phyloP scores from a whole-genome alignment of 1,140 invertebrate species.

The Heliothis subflexa region DNA sequence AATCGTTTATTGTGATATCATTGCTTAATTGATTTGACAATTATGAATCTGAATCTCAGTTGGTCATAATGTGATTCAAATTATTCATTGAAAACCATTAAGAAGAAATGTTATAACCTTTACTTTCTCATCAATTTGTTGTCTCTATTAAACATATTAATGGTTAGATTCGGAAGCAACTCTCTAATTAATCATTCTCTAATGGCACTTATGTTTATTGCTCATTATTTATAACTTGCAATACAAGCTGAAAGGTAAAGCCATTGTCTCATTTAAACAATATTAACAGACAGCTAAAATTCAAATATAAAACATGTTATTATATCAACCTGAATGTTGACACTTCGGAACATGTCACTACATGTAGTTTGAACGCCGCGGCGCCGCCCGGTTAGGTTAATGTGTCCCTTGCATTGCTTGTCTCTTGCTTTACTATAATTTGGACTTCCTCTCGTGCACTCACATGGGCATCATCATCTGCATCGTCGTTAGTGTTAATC shows the following conservation, averaged over 20 bases:
- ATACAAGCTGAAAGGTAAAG: neutral
- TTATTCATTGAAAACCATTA: too few species aligned
- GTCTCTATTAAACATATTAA: too few species aligned
- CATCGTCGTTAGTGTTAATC: slow-evolving; percentile 57
- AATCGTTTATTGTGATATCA: neutral
- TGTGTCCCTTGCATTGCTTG: neutral
- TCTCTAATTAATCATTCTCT: too few species aligned
- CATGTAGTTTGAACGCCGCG: neutral
- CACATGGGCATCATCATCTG: slow-evolving; percentile 19
- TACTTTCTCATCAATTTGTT: too few species aligned
- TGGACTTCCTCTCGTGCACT: slow-evolving; percentile 34
- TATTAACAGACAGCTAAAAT: neutral
- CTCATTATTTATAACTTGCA: neutral
- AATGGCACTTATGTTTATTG: too few species aligned
- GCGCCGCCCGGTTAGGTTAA: neutral
- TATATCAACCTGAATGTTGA: slow-evolving; percentile 2
- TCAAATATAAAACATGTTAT: neutral
- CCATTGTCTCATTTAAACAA: neutral
- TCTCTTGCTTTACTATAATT: slow-evolving; percentile 15
- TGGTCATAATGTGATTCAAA: neutral
- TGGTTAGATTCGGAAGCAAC: too few species aligned
- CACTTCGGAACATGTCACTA: neutral
- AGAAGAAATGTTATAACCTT: too few species aligned
- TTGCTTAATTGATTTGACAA: slow-evolving; percentile 1
- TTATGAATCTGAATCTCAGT: neutral